These are phyloP conservation scores for Sturnira hondurensis DNA, from an alignment of 2,113 vertebrate species.

Conservation along the genomic window DNA sequence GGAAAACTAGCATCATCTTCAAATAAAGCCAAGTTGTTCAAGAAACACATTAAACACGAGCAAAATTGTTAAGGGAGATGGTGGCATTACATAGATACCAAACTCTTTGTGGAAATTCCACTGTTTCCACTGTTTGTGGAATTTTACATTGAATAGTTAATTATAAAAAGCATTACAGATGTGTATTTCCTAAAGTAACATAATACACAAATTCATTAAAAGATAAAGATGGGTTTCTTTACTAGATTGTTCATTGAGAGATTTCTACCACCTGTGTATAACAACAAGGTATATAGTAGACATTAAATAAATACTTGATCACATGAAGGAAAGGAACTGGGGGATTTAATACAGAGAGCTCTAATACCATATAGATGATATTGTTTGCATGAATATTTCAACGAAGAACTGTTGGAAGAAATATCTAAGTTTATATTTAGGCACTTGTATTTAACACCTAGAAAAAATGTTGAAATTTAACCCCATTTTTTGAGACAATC, in stretches of 20 bases:
- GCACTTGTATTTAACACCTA: not conserved
- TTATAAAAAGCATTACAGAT: not conserved
- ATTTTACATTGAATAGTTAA: not conserved
- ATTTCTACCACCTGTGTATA: not conserved
- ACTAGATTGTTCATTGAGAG: not conserved
- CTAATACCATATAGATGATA: not conserved
- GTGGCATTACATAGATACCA: not conserved
- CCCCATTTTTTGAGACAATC: not conserved
- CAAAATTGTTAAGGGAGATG: not conserved
- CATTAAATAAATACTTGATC: not conserved
- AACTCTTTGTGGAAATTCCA: no score
- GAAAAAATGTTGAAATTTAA: not conserved
- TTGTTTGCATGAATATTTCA: not conserved
- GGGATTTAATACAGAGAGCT: not conserved
- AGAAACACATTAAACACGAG: not conserved
- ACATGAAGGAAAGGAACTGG: not conserved
- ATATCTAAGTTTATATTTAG: not conserved
- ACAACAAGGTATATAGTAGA: not conserved
- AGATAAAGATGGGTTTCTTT: not conserved
- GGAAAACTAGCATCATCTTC: not conserved
- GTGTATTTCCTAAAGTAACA: not conserved
- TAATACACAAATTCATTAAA: not conserved
- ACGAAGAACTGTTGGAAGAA: not conserved
- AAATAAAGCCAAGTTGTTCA: constrained; percentile 3
- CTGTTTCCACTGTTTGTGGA: not conserved